Conservation (phyloP, 2,113 vertebrate species). For the Anhinga rufa region DNA sequence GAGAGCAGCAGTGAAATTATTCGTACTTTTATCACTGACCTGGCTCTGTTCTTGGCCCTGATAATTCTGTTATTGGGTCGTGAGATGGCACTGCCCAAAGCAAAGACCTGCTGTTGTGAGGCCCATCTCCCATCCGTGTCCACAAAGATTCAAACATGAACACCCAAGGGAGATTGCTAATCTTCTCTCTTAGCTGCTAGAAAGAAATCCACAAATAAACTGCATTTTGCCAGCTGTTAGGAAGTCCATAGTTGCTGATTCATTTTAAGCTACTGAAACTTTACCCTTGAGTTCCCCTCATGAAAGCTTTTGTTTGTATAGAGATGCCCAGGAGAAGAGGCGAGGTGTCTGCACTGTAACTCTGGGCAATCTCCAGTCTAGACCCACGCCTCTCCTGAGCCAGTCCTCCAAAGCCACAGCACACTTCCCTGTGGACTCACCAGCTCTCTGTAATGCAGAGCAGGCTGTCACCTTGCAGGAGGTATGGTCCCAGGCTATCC, state of each 20-base stretch:
- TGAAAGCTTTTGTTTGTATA: neutral
- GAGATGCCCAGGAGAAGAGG: neutral
- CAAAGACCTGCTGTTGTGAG: neutral
- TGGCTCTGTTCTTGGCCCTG: neutral
- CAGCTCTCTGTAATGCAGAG: neutral
- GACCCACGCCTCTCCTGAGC: too few species aligned
- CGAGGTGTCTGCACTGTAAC: neutral
- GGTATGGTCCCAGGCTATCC: neutral
- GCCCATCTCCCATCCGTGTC: neutral
- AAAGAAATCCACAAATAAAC: neutral
- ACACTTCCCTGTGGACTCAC: fast-evolving
- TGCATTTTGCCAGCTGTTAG: neutral
- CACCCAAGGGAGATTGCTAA: neutral
- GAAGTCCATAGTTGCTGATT: neutral
- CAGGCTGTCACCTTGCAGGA: neutral
- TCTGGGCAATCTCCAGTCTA: neutral
- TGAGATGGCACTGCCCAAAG: neutral
- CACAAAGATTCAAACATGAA: neutral
- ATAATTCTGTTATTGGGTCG: neutral
- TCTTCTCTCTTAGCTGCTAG: neutral
- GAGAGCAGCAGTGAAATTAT: neutral
- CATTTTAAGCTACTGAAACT: neutral
- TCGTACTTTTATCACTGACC: neutral
- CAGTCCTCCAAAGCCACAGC: neutral
- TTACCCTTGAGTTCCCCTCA: neutral